These are phyloP conservation scores for Amphimedon queenslandica DNA, from an alignment of 37 sponge, comb jelly and placozoan species.

Conservation along the genomic window DNA sequence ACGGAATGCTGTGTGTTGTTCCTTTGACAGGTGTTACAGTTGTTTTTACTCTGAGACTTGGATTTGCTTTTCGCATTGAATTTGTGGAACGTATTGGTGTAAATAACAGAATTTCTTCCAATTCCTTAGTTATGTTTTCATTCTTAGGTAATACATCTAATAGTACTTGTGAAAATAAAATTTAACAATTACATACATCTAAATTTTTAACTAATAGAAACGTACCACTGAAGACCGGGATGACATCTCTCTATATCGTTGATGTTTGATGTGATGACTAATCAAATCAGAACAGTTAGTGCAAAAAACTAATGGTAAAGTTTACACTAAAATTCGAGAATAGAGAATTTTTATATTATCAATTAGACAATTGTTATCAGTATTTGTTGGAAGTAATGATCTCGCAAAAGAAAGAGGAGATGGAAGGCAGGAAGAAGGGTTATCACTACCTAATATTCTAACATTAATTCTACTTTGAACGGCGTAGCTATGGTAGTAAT, in stretches of 20 bases:
- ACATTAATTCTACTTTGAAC: conserved; percentile 5
- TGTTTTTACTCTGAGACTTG: neutral
- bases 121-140: conserved; percentile 4
- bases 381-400: conserved; percentile 4
- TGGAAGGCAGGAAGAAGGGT: neutral
- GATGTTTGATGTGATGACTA: neutral
- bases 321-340: neutral
- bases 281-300: neutral
- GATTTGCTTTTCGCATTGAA: neutral
- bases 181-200: too few species aligned
- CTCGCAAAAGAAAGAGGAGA: neutral
- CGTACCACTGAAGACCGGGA: conserved; percentile 12
- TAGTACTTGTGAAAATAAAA: too few species aligned
- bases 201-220: neutral
- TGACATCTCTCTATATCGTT: conserved; percentile 7
- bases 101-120: neutral
- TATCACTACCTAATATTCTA: neutral
- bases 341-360: conserved; percentile 3
- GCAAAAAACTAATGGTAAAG: neutral
- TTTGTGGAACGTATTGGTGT: conserved; percentile 1
- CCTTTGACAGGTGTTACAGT: neutral
- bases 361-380: conserved; percentile 3
- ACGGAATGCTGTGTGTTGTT: neutral
- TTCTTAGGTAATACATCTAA: neutral
- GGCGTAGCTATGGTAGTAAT: conserved; percentile 8